Evolutionary conservation across 2,888 invertebrate species (phyloP), one percentile per base, ranked within the genome.

Genomic region (Lasioglossum morio): DNA sequence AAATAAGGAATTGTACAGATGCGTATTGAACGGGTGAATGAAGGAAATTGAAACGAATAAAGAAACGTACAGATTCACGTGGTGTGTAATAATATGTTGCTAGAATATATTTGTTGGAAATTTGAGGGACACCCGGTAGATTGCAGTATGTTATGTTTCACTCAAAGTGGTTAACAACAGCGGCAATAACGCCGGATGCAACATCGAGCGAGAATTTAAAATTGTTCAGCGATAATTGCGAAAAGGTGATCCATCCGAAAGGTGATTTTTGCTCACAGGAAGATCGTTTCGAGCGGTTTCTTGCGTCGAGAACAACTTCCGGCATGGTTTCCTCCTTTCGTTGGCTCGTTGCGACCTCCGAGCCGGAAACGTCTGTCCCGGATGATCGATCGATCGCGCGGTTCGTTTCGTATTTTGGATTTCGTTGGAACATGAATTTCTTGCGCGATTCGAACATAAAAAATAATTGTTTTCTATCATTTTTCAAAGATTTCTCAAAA

Each of bases 251-350:
- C 34, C 34, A 60, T 60, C 34, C 19, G 43, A 69, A 57, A 73
- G 70, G 48, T 34, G n/a, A 66, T 74, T 74, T 84, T 84, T 66
- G 74, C 69, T 57, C 10, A 12, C 37, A 78, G 70, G 66, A 77
- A 43, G 76, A 83, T 84, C 80, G n/a, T 80, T 80, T 70, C 73
- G 57, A 48, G 73, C 80, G 37, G 37, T 73, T 77, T 74, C 76
- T 79, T 57, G 77, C 79, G 74, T 74, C 37, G 53, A 69, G 80
- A 69, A 79, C 46, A 69, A 86, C 77, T 86, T 86, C 86, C 86
- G 86, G 81, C 60, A 77, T 66, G 48, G 81, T 85, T 86, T 85
- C 86, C 86, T 87, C 77, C 83, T 85, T 86, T 87, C 86, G 77
- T 86, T 77, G 78, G 43, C 85, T 77, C 73, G 53, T 60, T 19